phyloP scores from a whole-genome alignment of 2,797 vertebrate species.

The Enteromius viviparus region DNA sequence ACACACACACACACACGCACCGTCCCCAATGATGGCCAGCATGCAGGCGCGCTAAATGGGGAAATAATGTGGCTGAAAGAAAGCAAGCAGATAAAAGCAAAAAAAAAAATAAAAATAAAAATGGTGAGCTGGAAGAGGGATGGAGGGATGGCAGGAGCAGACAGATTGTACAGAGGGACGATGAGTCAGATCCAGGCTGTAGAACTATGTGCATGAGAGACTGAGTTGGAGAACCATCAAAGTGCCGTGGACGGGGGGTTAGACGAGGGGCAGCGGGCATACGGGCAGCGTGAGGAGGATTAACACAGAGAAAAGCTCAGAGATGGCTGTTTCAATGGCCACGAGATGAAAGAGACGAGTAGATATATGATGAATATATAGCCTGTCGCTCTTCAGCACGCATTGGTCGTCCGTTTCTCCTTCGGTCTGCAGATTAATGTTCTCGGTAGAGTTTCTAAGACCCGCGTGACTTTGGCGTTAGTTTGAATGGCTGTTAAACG shows the following conservation, averaged over 20 bases:
- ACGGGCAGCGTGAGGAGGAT: constrained; percentile 30
- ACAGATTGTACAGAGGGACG: constrained; percentile 35
- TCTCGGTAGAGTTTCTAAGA: constrained; percentile 38
- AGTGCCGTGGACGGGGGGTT: constrained; percentile 35
- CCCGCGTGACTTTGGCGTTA: constrained; percentile 37
- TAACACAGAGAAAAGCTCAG: constrained; percentile 28
- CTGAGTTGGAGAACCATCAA: constrained; percentile 47
- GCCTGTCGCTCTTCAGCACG: constrained; percentile 9
- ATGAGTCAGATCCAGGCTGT: constrained; percentile 33
- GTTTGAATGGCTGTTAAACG: constrained; percentile 46
- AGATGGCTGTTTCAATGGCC: constrained; percentile 40
- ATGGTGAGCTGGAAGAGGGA: constrained; percentile 37
- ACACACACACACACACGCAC: constrained; percentile 65
- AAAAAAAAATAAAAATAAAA: constrained; percentile 40
- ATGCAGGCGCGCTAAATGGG: constrained; percentile 68
- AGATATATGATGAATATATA: constrained; percentile 35
- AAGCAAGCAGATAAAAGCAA: constrained; percentile 50
- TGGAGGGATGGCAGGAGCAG: constrained; percentile 44
- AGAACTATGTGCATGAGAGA: constrained; percentile 33
- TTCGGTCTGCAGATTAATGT: constrained; percentile 46
- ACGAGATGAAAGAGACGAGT: constrained; percentile 33
- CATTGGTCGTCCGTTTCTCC: constrained; percentile 41
- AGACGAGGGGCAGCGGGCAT: constrained; percentile 39
- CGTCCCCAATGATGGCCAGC: constrained; percentile 82
- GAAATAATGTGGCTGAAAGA: constrained; percentile 55